Conservation (phyloP, 2,113 vertebrate species). For the Trematocara macrostoma region DNA sequence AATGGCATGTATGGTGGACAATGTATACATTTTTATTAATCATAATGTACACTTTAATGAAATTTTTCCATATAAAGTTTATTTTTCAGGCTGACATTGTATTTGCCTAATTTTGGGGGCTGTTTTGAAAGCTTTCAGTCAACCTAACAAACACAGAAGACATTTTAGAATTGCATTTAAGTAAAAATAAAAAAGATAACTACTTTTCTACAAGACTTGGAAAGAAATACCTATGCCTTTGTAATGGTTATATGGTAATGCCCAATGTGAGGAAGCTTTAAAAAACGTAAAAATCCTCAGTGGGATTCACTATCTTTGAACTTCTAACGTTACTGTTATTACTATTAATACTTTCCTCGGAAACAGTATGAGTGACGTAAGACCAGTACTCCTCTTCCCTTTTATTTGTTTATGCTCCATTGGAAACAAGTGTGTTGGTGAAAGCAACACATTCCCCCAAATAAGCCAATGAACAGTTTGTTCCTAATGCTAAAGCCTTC, state of each 20-base stretch:
- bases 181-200: background rate
- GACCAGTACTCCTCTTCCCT: constrained; percentile 4
- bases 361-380: background rate
- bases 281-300: background rate
- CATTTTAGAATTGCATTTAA: background rate
- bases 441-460: constrained; percentile 38
- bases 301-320: background rate
- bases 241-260: background rate
- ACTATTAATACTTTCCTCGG: constrained; percentile 42
- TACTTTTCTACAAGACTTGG: background rate
- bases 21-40: background rate
- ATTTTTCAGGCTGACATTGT: background rate
- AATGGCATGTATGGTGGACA: background rate
- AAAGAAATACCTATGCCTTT: background rate
- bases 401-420: constrained; percentile 1
- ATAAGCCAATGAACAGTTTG: constrained; percentile 36
- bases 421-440: constrained; percentile 32
- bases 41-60: background rate
- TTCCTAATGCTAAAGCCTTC: constrained; percentile 46
- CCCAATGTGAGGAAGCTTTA: background rate
- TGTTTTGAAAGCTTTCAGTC: background rate
- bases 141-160: background rate
- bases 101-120: background rate
- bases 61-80: background rate
- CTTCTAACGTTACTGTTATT: background rate